Percentiles rank a stretch among this genome's conserved stretches.
Evolutionary conservation across 2,888 invertebrate species (phyloP).

Genomic region (Neoaliturus tenellus): DNA sequence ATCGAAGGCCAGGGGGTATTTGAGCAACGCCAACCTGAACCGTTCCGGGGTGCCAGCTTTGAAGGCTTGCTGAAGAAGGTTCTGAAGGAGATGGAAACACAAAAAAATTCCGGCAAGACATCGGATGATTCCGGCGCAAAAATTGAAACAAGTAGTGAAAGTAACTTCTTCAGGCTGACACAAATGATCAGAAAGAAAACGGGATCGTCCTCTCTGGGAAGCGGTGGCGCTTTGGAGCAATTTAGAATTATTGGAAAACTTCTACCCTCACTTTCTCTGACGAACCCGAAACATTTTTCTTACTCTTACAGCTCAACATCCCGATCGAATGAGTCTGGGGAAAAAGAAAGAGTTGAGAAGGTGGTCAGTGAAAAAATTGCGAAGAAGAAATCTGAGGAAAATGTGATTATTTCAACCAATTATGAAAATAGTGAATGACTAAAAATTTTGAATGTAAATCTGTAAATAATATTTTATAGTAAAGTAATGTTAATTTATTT

Average conservation of each 20-base stretch:
- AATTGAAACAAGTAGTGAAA: neutral
- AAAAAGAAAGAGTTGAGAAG: neutral
- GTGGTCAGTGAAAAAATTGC: neutral
- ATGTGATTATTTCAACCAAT: neutral
- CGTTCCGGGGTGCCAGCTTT: neutral
- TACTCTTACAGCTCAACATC: neutral
- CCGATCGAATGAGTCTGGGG: too few relatives aligned
- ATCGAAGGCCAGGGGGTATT: too few relatives aligned
- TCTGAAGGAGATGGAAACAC: neutral
- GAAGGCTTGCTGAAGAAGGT: neutral
- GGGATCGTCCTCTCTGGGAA: neutral
- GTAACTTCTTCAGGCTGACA: neutral
- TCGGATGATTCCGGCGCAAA: neutral
- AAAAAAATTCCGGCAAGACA: neutral
- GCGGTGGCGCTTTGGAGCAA: neutral
- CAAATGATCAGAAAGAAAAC: neutral
- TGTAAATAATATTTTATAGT: too few relatives aligned
- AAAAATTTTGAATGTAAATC: too few relatives aligned
- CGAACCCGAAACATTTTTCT: neutral
- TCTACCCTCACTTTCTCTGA: neutral
- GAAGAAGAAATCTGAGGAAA: neutral
- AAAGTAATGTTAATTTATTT: too few relatives aligned
- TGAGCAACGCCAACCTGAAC: slow-evolving; percentile 2
- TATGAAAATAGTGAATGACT: too few relatives aligned
- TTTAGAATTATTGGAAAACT: slow-evolving; percentile 1